Conservation (phyloP, 2,888 invertebrate genomes). For the Cynaeus angustus region DNA sequence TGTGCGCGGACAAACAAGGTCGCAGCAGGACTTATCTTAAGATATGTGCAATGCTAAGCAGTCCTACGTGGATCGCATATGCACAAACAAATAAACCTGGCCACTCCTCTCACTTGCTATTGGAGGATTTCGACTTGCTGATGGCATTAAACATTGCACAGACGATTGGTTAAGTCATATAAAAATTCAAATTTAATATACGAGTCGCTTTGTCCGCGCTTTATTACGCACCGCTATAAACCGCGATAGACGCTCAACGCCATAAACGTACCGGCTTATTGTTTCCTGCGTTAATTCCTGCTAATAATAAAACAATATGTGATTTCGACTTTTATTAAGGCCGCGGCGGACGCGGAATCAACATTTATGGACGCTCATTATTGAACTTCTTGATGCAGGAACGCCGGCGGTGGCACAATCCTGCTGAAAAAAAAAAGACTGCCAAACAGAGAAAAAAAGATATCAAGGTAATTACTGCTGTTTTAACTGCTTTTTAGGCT, state of each 20-base stretch:
- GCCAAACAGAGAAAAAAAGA: too few relatives aligned
- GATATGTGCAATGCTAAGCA: constrained; percentile 66
- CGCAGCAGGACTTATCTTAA: constrained; percentile 59
- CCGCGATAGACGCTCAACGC: constrained; percentile 33
- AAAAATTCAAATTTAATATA: constrained; percentile 72
- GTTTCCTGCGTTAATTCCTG: constrained; percentile 58
- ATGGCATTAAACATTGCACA: constrained; percentile 69
- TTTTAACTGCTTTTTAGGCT: too few relatives aligned
- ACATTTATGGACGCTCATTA: constrained; percentile 33
- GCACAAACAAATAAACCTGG: constrained; percentile 69
- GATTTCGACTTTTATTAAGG: constrained; percentile 43
- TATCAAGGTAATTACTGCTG: too few relatives aligned
- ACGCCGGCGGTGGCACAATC: too few relatives aligned
- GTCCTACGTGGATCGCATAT: constrained; percentile 67
- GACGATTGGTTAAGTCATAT: constrained; percentile 71
- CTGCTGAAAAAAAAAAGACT: too few relatives aligned
- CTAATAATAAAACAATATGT: constrained; percentile 50
- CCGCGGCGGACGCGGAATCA: constrained; percentile 21
- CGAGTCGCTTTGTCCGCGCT: constrained; percentile 54
- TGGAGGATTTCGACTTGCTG: constrained; percentile 65
- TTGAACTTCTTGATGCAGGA: constrained; percentile 26
- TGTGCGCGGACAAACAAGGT: constrained; percentile 59
- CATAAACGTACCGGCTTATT: constrained; percentile 51
- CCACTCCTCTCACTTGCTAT: constrained; percentile 68
- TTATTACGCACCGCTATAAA: constrained; percentile 55